Conservation (phyloP, 2,888 invertebrate genomes). For the Lamellibrachia satsuma region DNA sequence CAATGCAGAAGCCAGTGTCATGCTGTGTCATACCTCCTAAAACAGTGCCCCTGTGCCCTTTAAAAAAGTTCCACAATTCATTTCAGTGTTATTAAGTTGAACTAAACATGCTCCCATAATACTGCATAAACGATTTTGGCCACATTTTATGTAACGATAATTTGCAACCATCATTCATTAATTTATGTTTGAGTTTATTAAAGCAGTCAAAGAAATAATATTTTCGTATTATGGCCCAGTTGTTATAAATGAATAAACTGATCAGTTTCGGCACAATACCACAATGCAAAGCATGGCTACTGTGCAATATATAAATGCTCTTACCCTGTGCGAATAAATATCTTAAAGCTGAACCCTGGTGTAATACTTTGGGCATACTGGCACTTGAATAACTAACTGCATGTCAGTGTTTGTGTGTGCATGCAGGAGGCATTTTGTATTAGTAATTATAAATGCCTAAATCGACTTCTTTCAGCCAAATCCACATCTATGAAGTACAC, state of each 20-base stretch:
- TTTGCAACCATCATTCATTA: not conserved
- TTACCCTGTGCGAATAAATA: not conserved
- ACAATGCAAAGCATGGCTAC: not conserved
- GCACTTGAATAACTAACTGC: not conserved
- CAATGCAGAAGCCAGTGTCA: no score
- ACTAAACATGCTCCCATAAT: not conserved
- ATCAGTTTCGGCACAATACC: not conserved
- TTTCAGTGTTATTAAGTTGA: not conserved
- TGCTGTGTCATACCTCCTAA: no score
- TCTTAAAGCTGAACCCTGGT: not conserved
- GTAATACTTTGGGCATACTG: not conserved
- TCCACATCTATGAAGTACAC: not conserved
- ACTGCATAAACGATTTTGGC: not conserved
- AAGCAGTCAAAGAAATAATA: not conserved
- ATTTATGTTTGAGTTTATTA: not conserved
- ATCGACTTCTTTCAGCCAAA: not conserved
- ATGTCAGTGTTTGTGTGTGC: not conserved
- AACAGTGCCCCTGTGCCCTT: no score
- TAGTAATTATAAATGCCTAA: not conserved
- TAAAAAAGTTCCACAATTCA: no score
- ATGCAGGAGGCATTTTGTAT: no score
- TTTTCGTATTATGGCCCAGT: not conserved
- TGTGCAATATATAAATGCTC: not conserved
- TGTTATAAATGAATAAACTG: not conserved
- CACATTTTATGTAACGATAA: not conserved